Evolutionary conservation across 1,140 invertebrate genomes (phyloP).

Genomic region (Palaemon carinicauda): DNA sequence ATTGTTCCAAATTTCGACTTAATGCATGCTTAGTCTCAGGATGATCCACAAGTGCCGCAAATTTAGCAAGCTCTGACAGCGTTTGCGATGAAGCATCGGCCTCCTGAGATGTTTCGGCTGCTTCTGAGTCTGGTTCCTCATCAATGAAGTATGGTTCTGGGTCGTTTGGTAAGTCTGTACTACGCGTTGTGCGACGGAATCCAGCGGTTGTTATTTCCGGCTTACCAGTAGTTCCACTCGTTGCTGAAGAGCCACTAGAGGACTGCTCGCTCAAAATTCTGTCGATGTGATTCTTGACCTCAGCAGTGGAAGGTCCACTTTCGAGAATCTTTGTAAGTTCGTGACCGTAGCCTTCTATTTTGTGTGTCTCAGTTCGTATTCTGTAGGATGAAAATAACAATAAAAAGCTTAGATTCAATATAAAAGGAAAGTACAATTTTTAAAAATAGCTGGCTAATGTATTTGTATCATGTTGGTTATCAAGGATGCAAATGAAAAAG

Average conservation of each 20-base stretch:
- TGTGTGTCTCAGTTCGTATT: constrained; percentile 47
- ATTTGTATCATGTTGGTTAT: too few species aligned
- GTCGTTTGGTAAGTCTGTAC: background rate
- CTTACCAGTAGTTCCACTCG: background rate
- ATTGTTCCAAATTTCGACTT: too few species aligned
- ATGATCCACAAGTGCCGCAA: too few species aligned
- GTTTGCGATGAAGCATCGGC: background rate
- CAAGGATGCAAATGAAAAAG: too few species aligned
- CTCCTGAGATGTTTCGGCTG: background rate
- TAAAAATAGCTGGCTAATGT: too few species aligned
- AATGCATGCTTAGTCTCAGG: too few species aligned
- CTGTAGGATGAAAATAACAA: constrained; percentile 22
- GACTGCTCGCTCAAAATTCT: constrained; percentile 2
- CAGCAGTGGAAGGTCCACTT: constrained; percentile 30
- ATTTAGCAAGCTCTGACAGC: too few species aligned
- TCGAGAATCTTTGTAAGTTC: constrained; percentile 33
- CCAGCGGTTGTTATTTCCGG: background rate
- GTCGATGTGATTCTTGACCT: constrained; percentile 25
- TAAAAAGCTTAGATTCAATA: background rate
- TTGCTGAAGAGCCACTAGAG: background rate
- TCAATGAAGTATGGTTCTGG: constrained; percentile 26
- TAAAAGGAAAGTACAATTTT: background rate
- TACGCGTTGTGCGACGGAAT: background rate
- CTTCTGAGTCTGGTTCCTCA: background rate
- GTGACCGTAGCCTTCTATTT: constrained; percentile 49